Evolutionary conservation across 2,888 invertebrate species (phyloP), one percentile per base, ranked within the genome.

Genomic region (Amiota mariae): DNA sequence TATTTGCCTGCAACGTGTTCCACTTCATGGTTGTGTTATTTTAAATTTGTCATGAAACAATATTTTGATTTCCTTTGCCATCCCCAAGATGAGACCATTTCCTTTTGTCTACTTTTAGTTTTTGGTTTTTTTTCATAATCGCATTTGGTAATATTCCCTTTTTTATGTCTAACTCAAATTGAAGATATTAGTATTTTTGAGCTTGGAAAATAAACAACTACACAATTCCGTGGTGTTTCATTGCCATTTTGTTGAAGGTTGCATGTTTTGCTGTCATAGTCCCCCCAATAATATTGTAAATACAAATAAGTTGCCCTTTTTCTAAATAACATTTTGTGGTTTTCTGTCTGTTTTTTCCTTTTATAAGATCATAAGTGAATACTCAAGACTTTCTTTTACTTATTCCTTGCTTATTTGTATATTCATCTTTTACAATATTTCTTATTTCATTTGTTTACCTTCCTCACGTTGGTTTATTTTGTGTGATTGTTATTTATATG

Each of bases 31-130:
- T 73, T 82, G 76, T 85, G 85, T 85, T 85, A 79, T 82, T 85
- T 82, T 82, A 84, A 85, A 85, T 85, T 85, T 85, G 85, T 85
- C 84, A 86, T 82, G 86, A 86, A 83, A 36, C 48, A 85, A 85
- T 85, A 85, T 85, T 85, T 83, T 77, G 80, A 82, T 82, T 82
- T 71, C 78, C 79, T 82, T 80, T 79, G 76, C 78, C 79, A 74
- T 71, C 57, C 57, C 15, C 13, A 51, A 51, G 73, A 74, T 20
- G 47, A 36, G 59, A 54, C 57, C 72, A 9, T 54, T 47, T 59
- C 57, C 59, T 75, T 11, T 24, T 15, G 64, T 47, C 49, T n/a
- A 71, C 59, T 48, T 56, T 66, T 24, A 59, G 15, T 61, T 57
- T 18, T 36, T 48, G 56, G 20, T 11, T 66, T 47, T 59, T 51